Percentiles rank a stretch among this genome's conserved stretches.
Evolutionary conservation across 1,140 invertebrate species (phyloP).

Genomic region (Aricia agestis): DNA sequence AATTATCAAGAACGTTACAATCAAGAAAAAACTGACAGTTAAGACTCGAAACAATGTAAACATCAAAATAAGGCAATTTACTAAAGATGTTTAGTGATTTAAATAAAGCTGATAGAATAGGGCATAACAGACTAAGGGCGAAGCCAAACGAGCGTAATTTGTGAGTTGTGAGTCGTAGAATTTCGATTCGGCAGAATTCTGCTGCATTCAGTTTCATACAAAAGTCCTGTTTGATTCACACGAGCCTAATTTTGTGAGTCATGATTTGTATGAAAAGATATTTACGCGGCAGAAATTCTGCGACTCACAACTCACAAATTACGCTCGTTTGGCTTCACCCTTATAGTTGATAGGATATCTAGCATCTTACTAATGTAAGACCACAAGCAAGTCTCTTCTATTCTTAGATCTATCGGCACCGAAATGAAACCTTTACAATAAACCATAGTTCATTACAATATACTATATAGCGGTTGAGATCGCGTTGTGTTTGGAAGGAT

Average conservation of each 20-base stretch:
- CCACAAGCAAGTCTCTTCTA: background rate
- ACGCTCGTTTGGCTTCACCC: too few species aligned
- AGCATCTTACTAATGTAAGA: background rate
- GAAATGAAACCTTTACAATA: slow-evolving; percentile 24
- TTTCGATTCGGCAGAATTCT: too few species aligned
- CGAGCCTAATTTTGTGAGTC: too few species aligned
- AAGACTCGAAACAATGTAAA: background rate
- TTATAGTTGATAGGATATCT: background rate
- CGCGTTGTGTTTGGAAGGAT: slow-evolving; percentile 46
- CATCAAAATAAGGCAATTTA: background rate
- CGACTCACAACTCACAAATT: too few species aligned
- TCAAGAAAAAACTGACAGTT: background rate
- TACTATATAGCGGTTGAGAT: slow-evolving; percentile 56
- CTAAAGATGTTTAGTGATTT: background rate
- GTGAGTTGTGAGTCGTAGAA: too few species aligned
- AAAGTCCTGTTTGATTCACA: too few species aligned
- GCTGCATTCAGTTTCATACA: too few species aligned
- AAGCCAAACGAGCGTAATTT: too few species aligned
- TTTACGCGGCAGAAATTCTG: too few species aligned
- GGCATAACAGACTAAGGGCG: background rate
- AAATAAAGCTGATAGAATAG: background rate
- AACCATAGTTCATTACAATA: slow-evolving; percentile 45
- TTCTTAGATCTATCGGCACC: slow-evolving; percentile 5
- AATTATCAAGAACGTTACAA: background rate
- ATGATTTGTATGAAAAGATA: too few species aligned